Conservation (phyloP, 2,888 invertebrate genomes). For the Drosophila testacea region DNA sequence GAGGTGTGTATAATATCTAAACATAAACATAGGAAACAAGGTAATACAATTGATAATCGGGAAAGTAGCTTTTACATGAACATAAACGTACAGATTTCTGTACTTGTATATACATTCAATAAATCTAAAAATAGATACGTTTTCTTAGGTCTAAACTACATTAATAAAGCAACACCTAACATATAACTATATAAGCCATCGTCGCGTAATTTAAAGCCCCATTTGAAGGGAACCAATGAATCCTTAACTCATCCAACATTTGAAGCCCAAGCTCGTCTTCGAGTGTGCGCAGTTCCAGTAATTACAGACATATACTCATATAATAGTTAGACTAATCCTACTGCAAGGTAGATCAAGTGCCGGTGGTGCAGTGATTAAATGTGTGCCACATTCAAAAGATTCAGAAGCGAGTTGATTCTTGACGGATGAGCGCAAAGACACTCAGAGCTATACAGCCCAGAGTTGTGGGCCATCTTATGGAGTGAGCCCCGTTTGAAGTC, state of each 20-base stretch:
- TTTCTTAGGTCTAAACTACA: conserved; percentile 51
- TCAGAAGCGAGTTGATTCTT: conserved; percentile 31
- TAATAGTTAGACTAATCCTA: conserved; percentile 33
- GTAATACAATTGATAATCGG: not conserved
- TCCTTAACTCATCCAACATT: conserved; percentile 21
- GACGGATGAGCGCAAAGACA: conserved; percentile 33
- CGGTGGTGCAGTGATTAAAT: conserved; percentile 62
- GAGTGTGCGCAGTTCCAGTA: conserved; percentile 49
- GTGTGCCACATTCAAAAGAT: conserved; percentile 33
- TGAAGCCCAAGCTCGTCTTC: conserved; percentile 56
- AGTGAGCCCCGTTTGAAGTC: conserved; percentile 33
- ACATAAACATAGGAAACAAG: conserved; percentile 14
- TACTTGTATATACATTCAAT: conserved; percentile 20
- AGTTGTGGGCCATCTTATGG: conserved; percentile 22
- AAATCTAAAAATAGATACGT: conserved; percentile 19
- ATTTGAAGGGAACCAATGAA: conserved; percentile 24
- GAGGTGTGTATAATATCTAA: not conserved
- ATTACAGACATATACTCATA: conserved; percentile 30
- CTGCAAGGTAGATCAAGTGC: conserved; percentile 51
- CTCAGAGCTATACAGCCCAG: conserved; percentile 15
- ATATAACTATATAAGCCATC: conserved; percentile 27
- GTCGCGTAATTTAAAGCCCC: not conserved
- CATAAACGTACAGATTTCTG: conserved; percentile 9
- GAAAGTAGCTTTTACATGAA: conserved; percentile 26
- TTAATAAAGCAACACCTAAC: conserved; percentile 76